Base-by-base conservation (phyloP, 2,113 vertebrate genomes). In the Dinomys branickii region DNA sequence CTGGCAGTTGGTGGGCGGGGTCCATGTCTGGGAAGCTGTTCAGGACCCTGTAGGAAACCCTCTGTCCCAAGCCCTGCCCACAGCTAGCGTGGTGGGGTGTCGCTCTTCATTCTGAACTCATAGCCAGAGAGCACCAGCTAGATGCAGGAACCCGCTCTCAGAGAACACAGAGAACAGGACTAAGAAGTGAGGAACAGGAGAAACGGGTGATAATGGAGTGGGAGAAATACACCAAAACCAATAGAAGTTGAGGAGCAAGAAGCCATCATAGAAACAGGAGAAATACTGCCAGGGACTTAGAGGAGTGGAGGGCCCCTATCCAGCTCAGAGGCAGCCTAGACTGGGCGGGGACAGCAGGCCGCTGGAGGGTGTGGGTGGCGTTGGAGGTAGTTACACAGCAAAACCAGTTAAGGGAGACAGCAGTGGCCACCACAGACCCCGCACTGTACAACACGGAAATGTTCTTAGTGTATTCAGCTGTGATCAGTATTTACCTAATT, bases 141-240 rank as follows among this genome's bases (percentile, higher is more conserved):
- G 58, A 94, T 81, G 33, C 59, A 33, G 41, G 75, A 77, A 89
- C 94, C 30, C 24, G 90, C 30, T 50, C 28, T 88, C 63, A 63
- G 13, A 71, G 95, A 91, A 88, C 20, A n/a, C 4, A 95, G 69
- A 94, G 69, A 67, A 14, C 65, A 90, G 94, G 67, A 95, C 7
- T 35, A 65, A 50, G 54, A 90, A 91, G 91, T 69, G 38, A 86
- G 38, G 50, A 83, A 90, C 24, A 73, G 80, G 20, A 92, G 63
- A 87, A 77, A 81, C 3, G 69, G 81, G 54, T 14, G 80, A 50
- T 54, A 50, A 80, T 73, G 22, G 52, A 90, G 17, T 26, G 77
- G 54, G 78, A 94, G 38, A 87, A 83, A 54, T 63, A 6, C 38
- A 47, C 30, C 61, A 65, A 81, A 88, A 30, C 63, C 69, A 88